Base-by-base conservation (phyloP, 1,140 invertebrate genomes). In the Drosophila nebulosa region DNA sequence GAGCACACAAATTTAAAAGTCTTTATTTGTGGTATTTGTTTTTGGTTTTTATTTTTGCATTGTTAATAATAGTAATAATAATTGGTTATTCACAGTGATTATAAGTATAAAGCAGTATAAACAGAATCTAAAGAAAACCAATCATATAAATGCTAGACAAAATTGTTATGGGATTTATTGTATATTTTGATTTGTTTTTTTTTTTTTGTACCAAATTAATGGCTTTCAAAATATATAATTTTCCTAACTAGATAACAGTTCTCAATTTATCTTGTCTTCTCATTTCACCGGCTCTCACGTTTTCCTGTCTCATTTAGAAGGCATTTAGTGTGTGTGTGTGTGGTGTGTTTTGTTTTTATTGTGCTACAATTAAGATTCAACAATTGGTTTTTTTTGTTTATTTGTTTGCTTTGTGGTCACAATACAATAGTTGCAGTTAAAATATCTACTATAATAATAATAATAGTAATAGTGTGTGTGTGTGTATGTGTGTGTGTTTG, bases 351-450 rank as follows among this genome's bases (percentile, higher is more conserved):
- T 46, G 18, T 21, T 21, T 12, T 30, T 51, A 51, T 50, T 62
- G 36, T 50, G 24, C 26, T 71, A 50, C 57, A 63, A 51, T 81
- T 64, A 81, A 66, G 65, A 65, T 74, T 86, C 70, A 86, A 85
- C 83, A 86, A 80, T 86, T 53, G 53, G n/a, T 61, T 64, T 67
- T 63, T 69, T 66, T 64, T 63, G 52, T 79, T 74, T 74, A 69
- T 81, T 56, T 70, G 51, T 56, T 69, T 80, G 64, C 68, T 59
- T 66, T 66, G 60, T 67, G 63, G 64, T 58, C 60, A 76, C 53
- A 80, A 64, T 46, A 46, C 39, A 46, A 46, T 69, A 72, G 64
- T 59, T 74, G 62, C 69, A 61, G 52, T 74, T 67, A 78, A 70
- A 72, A 78, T 61, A 18, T 32, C 35, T 55, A 10, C 27, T 59